These are phyloP conservation scores for Kryphioiulus occultus DNA, from an alignment of 2,888 invertebrate genomes.

Conservation along the genomic window DNA sequence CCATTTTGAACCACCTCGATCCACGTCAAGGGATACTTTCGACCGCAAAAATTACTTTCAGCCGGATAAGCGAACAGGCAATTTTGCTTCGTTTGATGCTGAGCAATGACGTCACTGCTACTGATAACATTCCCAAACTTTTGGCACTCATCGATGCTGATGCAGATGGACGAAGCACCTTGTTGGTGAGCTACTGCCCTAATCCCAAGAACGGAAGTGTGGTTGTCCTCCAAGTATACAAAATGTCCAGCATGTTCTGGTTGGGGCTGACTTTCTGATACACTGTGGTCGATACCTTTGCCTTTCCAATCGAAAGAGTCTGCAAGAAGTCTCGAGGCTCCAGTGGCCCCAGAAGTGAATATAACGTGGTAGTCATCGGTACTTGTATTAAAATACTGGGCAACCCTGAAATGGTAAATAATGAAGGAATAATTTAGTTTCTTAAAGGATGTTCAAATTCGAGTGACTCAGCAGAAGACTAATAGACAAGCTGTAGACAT, in stretches of 20 bases:
- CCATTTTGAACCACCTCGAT: conserved; percentile 72
- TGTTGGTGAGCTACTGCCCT: conserved; percentile 71
- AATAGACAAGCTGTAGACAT: no score
- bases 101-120: background rate
- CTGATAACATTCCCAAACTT: background rate
- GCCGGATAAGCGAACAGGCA: conserved; percentile 86
- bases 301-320: conserved; percentile 76
- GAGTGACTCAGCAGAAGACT: no score
- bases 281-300: background rate
- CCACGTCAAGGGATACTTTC: conserved; percentile 83
- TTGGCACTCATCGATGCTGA: background rate
- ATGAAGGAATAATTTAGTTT: no score
- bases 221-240: conserved; percentile 86
- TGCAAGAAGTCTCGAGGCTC: conserved; percentile 80
- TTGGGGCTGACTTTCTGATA: background rate
- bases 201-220: conserved; percentile 95
- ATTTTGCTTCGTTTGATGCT: conserved; percentile 58
- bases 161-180: conserved; percentile 48
- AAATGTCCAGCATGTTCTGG: conserved; percentile 60
- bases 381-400: conserved; percentile 84
- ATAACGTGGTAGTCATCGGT: conserved; percentile 83
- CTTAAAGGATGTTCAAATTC: no score
- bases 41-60: conserved; percentile 94
- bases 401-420: conserved; percentile 68
- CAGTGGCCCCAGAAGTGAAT: conserved; percentile 95